These are phyloP conservation scores for Etheostoma spectabile DNA, from an alignment of 2,113 vertebrate species.

Conservation along the genomic window DNA sequence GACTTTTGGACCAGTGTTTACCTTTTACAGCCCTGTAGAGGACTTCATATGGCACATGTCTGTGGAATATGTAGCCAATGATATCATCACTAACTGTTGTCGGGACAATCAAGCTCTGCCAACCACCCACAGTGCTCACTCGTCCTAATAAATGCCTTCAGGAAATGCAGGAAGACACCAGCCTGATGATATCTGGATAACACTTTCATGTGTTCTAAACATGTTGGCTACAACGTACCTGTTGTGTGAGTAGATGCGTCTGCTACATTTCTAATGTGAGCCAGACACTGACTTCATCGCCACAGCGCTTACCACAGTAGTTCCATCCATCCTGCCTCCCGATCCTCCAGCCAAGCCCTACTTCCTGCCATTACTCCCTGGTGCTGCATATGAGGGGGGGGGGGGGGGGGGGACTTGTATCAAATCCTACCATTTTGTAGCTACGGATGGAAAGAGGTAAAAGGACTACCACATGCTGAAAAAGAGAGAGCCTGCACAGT, in stretches of 20 bases:
- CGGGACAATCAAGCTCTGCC: slow-evolving; percentile 14
- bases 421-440: slow-evolving; percentile 55
- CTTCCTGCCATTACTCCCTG: slow-evolving; percentile 74
- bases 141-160: background rate
- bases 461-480: slow-evolving; percentile 51
- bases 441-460: slow-evolving; percentile 58
- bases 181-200: slow-evolving; percentile 28
- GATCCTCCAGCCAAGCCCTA: slow-evolving; percentile 63
- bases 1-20: slow-evolving; percentile 56
- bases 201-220: slow-evolving; percentile 58
- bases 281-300: slow-evolving; percentile 82
- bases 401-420: too few species aligned
- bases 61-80: slow-evolving; percentile 54
- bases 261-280: slow-evolving; percentile 59
- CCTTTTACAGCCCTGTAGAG: slow-evolving; percentile 54
- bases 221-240: slow-evolving; percentile 53
- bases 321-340: slow-evolving; percentile 75
- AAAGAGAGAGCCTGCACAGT: slow-evolving; percentile 9
- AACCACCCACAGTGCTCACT: slow-evolving; percentile 52
- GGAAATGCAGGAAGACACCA: slow-evolving; percentile 40
- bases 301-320: slow-evolving; percentile 71
- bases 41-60: slow-evolving; percentile 46
- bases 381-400: slow-evolving; percentile 46
- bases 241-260: slow-evolving; percentile 52
- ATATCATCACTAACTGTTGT: slow-evolving; percentile 54